Evolutionary conservation across 2,113 vertebrate species (phyloP).

Genomic region (Percina caprodes): DNA sequence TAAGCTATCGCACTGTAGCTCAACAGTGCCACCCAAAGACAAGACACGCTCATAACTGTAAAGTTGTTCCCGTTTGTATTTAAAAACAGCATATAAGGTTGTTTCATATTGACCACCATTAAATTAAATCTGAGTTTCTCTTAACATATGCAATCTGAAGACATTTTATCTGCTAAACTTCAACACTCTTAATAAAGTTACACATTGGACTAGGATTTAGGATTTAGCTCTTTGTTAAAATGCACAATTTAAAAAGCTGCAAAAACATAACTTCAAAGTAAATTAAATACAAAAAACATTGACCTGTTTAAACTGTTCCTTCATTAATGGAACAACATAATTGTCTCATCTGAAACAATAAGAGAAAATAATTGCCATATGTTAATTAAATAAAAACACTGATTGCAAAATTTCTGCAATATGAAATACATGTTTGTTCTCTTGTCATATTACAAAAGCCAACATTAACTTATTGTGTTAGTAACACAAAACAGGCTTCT

Average conservation of each 20-base stretch:
- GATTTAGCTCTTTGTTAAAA: slow-evolving; percentile 2
- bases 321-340: neutral
- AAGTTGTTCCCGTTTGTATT: neutral
- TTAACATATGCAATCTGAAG: neutral
- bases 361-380: neutral
- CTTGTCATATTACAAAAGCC: neutral
- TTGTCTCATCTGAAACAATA: neutral
- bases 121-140: neutral
- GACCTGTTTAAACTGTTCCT: neutral
- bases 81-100: neutral
- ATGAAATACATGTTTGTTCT: slow-evolving; percentile 5
- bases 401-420: neutral
- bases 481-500: slow-evolving; percentile 20
- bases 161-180: neutral
- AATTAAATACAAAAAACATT: slow-evolving; percentile 9
- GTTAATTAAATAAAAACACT: neutral
- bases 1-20: slow-evolving; percentile 11
- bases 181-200: neutral
- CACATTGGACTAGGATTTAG: neutral
- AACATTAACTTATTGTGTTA: neutral
- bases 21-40: slow-evolving; percentile 71
- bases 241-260: slow-evolving; percentile 6
- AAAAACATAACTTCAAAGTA: neutral
- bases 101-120: neutral
- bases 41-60: neutral